These are phyloP conservation scores for Caenorhabditis sinica DNA, from an alignment of 2,888 invertebrate species.

Conservation along the genomic window DNA sequence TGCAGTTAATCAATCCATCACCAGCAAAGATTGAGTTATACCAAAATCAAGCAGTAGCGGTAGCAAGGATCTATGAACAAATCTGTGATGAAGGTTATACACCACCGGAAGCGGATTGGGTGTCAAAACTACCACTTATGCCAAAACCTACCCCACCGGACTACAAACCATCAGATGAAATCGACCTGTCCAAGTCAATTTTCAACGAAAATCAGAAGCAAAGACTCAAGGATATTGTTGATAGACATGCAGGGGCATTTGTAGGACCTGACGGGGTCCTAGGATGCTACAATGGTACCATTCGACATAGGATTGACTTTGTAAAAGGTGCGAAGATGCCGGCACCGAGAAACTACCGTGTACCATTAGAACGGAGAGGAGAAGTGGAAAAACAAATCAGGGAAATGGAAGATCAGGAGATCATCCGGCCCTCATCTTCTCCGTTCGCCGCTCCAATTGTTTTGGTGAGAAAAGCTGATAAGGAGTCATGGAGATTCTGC, in stretches of 20 bases:
- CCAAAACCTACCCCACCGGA: not conserved
- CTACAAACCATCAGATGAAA: not conserved
- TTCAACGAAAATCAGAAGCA: conserved; percentile 16
- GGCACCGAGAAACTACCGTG: not conserved
- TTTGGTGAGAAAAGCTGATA: conserved; percentile 38
- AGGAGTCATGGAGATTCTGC: conserved; percentile 34
- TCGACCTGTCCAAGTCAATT: not conserved
- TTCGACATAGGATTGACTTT: not conserved
- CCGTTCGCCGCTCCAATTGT: conserved; percentile 34
- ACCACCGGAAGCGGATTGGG: not conserved
- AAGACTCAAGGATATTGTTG: conserved; percentile 2
- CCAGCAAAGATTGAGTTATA: not conserved
- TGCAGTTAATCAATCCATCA: not conserved
- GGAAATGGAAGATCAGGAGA: conserved; percentile 8
- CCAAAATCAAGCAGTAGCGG: not conserved
- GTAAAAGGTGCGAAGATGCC: not conserved
- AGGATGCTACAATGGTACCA: not conserved
- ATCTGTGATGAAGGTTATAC: not conserved
- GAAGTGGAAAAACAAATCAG: conserved; percentile 15
- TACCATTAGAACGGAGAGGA: not conserved
- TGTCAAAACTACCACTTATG: not conserved
- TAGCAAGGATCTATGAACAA: not conserved
- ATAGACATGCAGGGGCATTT: conserved; percentile 13
- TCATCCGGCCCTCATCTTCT: conserved; percentile 14
- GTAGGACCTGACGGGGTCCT: conserved; percentile 25